These are phyloP conservation scores for Formica selysi DNA, from an alignment of 1,140 invertebrate genomes.

Conservation along the genomic window DNA sequence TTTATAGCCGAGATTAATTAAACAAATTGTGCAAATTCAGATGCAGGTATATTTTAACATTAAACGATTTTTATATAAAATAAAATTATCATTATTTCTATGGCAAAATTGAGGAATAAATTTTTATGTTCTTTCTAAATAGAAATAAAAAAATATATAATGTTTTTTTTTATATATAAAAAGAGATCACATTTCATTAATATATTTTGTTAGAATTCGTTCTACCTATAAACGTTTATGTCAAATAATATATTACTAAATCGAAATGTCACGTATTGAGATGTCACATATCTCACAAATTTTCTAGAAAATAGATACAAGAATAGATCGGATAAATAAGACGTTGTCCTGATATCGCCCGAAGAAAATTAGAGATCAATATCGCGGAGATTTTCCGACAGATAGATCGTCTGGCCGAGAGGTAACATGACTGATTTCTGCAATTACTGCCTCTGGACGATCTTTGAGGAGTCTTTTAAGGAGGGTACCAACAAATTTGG, in stretches of 20 bases:
- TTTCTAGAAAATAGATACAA: conserved; percentile 4
- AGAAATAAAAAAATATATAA: background rate
- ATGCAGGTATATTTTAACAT: background rate
- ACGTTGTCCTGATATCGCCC: background rate
- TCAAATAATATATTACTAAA: background rate
- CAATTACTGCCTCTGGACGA: conserved; percentile 66
- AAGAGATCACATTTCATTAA: too few species aligned
- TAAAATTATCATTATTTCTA: background rate
- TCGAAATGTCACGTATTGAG: background rate
- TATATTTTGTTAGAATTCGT: background rate
- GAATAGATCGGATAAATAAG: conserved; percentile 3
- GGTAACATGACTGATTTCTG: conserved; percentile 61
- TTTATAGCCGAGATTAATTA: conserved; percentile 36
- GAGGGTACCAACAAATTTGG: conserved; percentile 55
- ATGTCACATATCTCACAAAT: conserved; percentile 10
- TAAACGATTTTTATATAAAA: background rate
- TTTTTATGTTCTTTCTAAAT: background rate
- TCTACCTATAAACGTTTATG: background rate
- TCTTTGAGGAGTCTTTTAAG: conserved; percentile 40
- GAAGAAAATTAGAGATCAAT: conserved; percentile 50
- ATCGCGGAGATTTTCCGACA: conserved; percentile 25
- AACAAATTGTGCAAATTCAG: conserved; percentile 21
- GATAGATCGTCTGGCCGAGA: conserved; percentile 11
- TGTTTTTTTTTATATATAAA: too few species aligned
- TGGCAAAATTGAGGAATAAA: background rate